Evolutionary conservation across 2,888 invertebrate species (phyloP).

Genomic region (Lottia gigantea): DNA sequence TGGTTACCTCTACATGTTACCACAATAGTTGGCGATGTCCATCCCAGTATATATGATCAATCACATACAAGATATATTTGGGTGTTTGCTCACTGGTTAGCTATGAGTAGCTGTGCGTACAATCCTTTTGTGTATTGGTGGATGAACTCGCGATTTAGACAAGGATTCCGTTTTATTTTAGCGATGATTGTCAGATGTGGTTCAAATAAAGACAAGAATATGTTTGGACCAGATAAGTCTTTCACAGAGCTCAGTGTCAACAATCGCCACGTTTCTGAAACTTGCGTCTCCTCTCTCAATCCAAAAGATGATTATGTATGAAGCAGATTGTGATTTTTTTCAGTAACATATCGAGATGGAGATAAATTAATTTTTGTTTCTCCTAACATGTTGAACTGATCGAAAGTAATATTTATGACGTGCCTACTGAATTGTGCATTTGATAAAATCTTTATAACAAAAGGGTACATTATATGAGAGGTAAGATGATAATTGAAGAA

Average conservation of each 20-base stretch:
- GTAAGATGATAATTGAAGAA: too few species aligned
- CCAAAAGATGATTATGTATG: constrained; percentile 1
- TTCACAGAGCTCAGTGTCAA: neutral
- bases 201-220: constrained; percentile 2
- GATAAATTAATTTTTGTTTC: too few species aligned
- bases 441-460: too few species aligned
- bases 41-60: constrained; percentile 37
- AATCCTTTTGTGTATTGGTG: constrained; percentile 95
- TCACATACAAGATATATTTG: constrained; percentile 38
- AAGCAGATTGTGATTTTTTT: neutral
- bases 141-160: constrained; percentile 84
- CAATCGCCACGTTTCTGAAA: neutral
- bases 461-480: too few species aligned
- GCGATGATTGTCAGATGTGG: neutral
- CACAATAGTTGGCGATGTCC: constrained; percentile 77
- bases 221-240: constrained; percentile 2
- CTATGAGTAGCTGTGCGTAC: constrained; percentile 97
- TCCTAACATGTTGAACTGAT: too few species aligned
- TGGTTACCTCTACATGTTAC: constrained; percentile 94
- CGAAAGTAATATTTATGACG: too few species aligned
- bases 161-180: constrained; percentile 26
- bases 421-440: too few species aligned
- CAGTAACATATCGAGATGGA: too few species aligned
- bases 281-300: neutral
- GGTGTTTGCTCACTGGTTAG: constrained; percentile 77